These are phyloP conservation scores for Cebus imitator DNA, from an alignment of 2,113 vertebrate species.

Conservation along the genomic window DNA sequence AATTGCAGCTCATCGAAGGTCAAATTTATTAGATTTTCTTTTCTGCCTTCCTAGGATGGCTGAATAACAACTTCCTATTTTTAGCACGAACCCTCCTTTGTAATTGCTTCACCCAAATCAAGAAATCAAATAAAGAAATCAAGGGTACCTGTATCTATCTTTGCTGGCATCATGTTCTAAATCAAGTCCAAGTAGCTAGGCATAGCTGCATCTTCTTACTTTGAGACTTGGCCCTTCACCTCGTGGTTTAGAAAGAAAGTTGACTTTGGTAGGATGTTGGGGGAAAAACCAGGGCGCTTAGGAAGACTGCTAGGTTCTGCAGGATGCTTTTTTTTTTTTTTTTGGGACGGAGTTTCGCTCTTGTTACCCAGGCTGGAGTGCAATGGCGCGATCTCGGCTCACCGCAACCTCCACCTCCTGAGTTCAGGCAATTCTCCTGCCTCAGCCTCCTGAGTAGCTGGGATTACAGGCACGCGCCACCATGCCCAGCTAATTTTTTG, in stretches of 20 bases:
- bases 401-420: too few species aligned
- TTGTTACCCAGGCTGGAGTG: too few species aligned
- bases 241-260: background rate
- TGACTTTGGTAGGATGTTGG: background rate
- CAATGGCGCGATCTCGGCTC: too few species aligned
- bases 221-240: background rate
- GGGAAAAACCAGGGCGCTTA: background rate
- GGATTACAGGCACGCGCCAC: too few species aligned
- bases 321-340: background rate
- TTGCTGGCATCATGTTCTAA: background rate
- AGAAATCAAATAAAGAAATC: background rate
- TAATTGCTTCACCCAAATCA: background rate
- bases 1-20: background rate
- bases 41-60: background rate
- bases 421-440: too few species aligned
- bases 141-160: background rate
- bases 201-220: background rate
- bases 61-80: conserved; percentile 22
- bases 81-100: background rate
- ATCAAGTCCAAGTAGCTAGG: background rate
- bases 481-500: too few species aligned
- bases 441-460: too few species aligned
- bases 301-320: background rate
- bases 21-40: conserved; percentile 18
- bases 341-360: too few species aligned